A percentile compares a stretch with the other conserved stretches of the same genome.
phyloP scores from a whole-genome alignment of 2,797 vertebrate species.

The Eospalax fontanierii region DNA sequence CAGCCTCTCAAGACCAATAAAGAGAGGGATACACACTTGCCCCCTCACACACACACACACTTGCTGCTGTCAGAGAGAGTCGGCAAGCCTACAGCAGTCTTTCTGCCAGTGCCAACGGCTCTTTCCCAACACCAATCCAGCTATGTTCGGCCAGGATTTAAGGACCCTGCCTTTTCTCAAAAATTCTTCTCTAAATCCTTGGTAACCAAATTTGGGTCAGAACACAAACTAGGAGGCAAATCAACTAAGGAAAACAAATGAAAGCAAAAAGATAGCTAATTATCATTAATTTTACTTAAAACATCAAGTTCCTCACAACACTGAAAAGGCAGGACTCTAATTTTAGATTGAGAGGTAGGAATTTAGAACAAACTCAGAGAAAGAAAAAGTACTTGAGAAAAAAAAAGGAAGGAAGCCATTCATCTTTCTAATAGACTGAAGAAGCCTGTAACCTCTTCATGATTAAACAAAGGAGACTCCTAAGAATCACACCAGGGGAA shows the following conservation, averaged over 20 bases:
- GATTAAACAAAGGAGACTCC: not conserved
- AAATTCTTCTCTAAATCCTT: slow-evolving; percentile 70
- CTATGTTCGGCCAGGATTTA: slow-evolving; percentile 36
- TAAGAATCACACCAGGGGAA: not conserved
- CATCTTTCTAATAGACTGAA: not conserved
- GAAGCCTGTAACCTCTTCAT: not conserved
- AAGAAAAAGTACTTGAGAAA: slow-evolving; percentile 25
- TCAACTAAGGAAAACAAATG: slow-evolving; percentile 59
- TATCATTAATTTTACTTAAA: not conserved
- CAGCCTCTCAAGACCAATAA: not conserved
- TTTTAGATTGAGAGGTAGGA: not conserved
- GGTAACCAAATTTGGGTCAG: slow-evolving; percentile 70
- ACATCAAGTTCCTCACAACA: slow-evolving; percentile 52
- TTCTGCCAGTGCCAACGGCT: slow-evolving; percentile 1
- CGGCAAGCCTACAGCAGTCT: not conserved
- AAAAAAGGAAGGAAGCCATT: slow-evolving; percentile 21
- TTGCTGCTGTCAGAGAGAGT: not conserved
- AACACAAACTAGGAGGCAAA: slow-evolving; percentile 54
- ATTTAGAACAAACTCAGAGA: not conserved
- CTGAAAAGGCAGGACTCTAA: slow-evolving; percentile 12
- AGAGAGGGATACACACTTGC: not conserved
- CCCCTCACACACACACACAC: too few species aligned
- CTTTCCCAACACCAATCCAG: not conserved
- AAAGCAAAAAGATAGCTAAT: slow-evolving; percentile 60
- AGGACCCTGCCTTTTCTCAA: slow-evolving; percentile 51